Evolutionary conservation across 1,140 invertebrate genomes (phyloP).

Genomic region (Agrilus planipennis): DNA sequence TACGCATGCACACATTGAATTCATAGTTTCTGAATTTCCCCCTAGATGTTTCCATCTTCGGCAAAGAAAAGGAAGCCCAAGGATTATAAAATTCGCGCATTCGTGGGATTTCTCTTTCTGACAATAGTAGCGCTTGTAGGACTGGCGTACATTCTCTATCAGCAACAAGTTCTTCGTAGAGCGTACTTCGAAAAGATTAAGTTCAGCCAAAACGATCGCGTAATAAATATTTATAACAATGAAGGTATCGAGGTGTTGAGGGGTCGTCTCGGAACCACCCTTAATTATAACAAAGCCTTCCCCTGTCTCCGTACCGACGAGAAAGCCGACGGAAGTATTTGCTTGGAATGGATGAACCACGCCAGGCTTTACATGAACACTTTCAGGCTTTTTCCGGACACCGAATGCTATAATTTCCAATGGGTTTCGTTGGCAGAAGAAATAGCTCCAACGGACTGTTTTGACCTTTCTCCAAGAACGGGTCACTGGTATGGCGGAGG

Average conservation of each 20-base stretch:
- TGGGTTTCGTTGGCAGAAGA: slow-evolving; percentile 60
- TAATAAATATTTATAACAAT: slow-evolving; percentile 59
- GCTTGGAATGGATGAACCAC: slow-evolving; percentile 68
- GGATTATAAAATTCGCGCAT: slow-evolving; percentile 63
- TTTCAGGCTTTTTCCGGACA: slow-evolving; percentile 40
- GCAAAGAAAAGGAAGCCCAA: slow-evolving; percentile 46
- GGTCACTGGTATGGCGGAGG: slow-evolving; percentile 75
- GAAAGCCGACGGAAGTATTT: slow-evolving; percentile 46
- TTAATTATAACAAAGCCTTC: slow-evolving; percentile 49
- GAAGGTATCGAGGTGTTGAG: slow-evolving; percentile 58
- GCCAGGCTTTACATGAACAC: slow-evolving; percentile 59
- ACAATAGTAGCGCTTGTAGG: slow-evolving; percentile 67
- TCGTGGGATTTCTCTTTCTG: slow-evolving; percentile 68
- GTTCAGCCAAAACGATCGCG: slow-evolving; percentile 65
- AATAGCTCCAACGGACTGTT: slow-evolving; percentile 68
- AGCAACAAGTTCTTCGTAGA: slow-evolving; percentile 64
- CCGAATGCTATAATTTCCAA: slow-evolving; percentile 68
- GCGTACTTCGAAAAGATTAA: slow-evolving; percentile 74
- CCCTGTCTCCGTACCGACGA: slow-evolving; percentile 55
- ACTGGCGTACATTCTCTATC: slow-evolving; percentile 71
- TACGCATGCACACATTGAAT: slow-evolving; percentile 45
- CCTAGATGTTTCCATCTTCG: slow-evolving; percentile 38
- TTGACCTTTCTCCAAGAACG: slow-evolving; percentile 53
- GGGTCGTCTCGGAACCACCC: slow-evolving; percentile 50
- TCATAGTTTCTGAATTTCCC: slow-evolving; percentile 11